Evolutionary conservation across 2,888 invertebrate species (phyloP), one percentile per base, ranked within the genome.

Genomic region (Drosophila prolongata): DNA sequence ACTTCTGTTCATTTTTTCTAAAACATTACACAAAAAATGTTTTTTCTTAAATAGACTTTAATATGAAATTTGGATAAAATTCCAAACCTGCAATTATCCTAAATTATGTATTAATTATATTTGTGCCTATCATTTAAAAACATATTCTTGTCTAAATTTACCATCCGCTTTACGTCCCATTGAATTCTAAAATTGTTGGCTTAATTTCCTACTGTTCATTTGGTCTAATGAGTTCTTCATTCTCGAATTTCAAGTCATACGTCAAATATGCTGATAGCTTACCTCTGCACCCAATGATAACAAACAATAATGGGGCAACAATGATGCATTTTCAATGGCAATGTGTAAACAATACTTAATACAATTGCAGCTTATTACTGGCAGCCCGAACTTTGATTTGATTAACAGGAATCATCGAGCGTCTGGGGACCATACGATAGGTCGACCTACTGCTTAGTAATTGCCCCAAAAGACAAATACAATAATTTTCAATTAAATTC

Each of bases 271-370:
- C 19, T 65, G 38, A 65, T 40, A 24, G 24, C 24, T 14, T 2
- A 5, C 14, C 61, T 16, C 16, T 46, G 37, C 19, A 14, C 11
- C n/a, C 6, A 50, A 43, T 38, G 14, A 69, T 53, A 68, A 46
- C 66, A 43, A 47, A 42, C 42, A 66, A 54, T 66, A 47, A 40
- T 40, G 54, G 58, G n/a, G 16, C 19, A 43, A 44, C 59, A 58
- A 62, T 50, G 34, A 42, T 76, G 74, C 76, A 84, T 80, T 84
- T 56, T 73, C 66, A 78, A 71, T 69, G 72, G 50, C 53, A 77
- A 57, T 54, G n/a, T 52, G 54, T 59, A 79, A 69, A 80, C 75
- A 78, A 83, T 73, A 78, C 73, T 80, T 62, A 79, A 77, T 79
- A 65, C 59, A 68, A 80, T 74, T 74, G 59, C 53, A 74, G 70